These are phyloP conservation scores for Deroplatys truncata DNA, from an alignment of 2,888 invertebrate species.

Conservation along the genomic window DNA sequence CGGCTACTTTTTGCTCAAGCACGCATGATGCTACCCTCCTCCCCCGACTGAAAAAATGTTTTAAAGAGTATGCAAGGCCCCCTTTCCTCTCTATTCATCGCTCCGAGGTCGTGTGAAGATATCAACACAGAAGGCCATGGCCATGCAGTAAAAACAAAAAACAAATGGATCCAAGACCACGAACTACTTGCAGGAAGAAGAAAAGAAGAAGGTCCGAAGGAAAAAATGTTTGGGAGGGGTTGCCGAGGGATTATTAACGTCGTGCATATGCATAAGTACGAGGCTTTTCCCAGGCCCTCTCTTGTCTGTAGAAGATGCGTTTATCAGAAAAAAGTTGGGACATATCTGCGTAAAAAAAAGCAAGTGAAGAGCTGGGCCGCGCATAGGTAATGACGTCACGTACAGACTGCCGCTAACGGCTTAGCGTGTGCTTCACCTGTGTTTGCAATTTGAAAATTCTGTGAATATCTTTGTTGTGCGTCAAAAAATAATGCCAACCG, in stretches of 20 bases:
- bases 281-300: not conserved
- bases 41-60: not conserved
- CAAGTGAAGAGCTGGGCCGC: not conserved
- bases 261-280: not conserved
- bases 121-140: not conserved
- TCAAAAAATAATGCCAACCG: no score
- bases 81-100: not conserved
- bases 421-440: not conserved
- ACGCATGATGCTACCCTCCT: not conserved
- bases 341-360: not conserved
- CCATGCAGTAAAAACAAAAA: not conserved
- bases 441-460: not conserved
- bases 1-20: not conserved
- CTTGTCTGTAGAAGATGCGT: not conserved
- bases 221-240: not conserved
- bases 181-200: not conserved
- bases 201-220: not conserved
- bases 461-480: no score
- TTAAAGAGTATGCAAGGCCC: not conserved
- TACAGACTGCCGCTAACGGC: not conserved
- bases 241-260: not conserved
- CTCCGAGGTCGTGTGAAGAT: not conserved
- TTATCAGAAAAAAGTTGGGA: not conserved
- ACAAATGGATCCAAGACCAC: not conserved
- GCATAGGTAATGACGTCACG: not conserved